Conservation (phyloP, 2,797 vertebrate species). For the Ispidina picta region DNA sequence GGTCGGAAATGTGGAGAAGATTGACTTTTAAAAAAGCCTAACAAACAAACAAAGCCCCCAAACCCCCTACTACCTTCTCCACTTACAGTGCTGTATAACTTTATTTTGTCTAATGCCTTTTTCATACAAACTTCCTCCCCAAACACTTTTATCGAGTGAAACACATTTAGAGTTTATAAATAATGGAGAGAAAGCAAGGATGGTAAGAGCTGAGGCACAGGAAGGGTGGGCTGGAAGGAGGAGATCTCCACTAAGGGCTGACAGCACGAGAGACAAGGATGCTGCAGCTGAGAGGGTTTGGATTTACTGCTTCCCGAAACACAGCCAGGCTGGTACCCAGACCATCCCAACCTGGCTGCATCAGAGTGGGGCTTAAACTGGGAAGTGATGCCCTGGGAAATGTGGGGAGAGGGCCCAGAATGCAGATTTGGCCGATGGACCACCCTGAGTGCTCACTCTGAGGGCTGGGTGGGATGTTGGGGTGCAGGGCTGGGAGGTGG, state of each 20-base stretch:
- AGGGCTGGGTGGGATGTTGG: background rate
- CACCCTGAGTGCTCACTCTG: fast-evolving
- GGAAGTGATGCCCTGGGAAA: background rate
- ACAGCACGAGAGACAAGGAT: background rate
- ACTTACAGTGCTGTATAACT: background rate
- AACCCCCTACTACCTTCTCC: background rate
- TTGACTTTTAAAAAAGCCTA: background rate
- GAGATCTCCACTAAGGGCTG: background rate
- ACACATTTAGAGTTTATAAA: conserved; percentile 40
- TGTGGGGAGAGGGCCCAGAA: fast-evolving
- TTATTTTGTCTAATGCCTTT: conserved; percentile 34
- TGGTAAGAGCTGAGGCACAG: background rate
- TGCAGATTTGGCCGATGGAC: fast-evolving
- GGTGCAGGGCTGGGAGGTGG: background rate
- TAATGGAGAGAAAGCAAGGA: background rate
- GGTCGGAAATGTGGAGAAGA: conserved; percentile 14
- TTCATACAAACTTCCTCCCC: conserved; percentile 30
- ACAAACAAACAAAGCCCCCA: background rate
- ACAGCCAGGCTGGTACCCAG: background rate
- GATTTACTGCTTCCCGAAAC: background rate
- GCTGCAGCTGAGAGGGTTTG: fast-evolving
- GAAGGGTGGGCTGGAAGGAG: background rate
- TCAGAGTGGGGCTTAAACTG: fast-evolving
- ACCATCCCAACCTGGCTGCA: background rate
- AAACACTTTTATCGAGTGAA: background rate